Conservation (phyloP, 1,140 invertebrate species). For the Scaptomyza pallida region DNA sequence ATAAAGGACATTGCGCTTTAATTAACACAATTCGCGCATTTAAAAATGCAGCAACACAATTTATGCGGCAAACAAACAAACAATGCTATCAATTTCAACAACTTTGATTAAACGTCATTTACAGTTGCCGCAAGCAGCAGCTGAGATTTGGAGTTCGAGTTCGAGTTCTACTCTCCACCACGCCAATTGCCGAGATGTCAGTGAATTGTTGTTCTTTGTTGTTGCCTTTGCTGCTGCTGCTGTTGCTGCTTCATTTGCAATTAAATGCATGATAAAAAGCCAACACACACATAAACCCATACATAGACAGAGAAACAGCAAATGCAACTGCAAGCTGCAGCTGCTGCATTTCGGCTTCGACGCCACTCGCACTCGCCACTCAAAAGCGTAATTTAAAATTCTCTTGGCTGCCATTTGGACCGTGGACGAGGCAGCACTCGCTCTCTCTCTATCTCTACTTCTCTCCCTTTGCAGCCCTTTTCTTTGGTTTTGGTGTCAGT, state of each 20-base stretch:
- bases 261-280: slow-evolving; percentile 74
- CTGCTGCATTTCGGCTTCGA: slow-evolving; percentile 67
- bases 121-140: slow-evolving; percentile 56
- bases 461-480: slow-evolving; percentile 25
- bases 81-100: slow-evolving; percentile 83
- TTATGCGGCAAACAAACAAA: slow-evolving; percentile 55
- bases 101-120: slow-evolving; percentile 83
- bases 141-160: slow-evolving; percentile 41
- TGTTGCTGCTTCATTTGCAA: slow-evolving; percentile 75
- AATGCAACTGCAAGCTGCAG: slow-evolving; percentile 13
- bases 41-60: slow-evolving; percentile 74
- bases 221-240: slow-evolving; percentile 19
- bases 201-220: slow-evolving; percentile 44
- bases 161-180: slow-evolving; percentile 18
- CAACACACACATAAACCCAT: slow-evolving; percentile 20
- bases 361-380: slow-evolving; percentile 59
- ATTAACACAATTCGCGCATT: slow-evolving; percentile 72
- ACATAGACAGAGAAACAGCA: neutral
- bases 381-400: slow-evolving; percentile 82
- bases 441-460: no score
- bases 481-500: slow-evolving; percentile 60
- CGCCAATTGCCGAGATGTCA: slow-evolving; percentile 66
- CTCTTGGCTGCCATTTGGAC: slow-evolving; percentile 77
- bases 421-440: slow-evolving; percentile 19
- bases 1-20: slow-evolving; percentile 61